Percentiles rank a stretch among this genome's conserved stretches.
Conservation (phyloP, 2,113 vertebrate genomes). For the Gambusia affinis region DNA sequence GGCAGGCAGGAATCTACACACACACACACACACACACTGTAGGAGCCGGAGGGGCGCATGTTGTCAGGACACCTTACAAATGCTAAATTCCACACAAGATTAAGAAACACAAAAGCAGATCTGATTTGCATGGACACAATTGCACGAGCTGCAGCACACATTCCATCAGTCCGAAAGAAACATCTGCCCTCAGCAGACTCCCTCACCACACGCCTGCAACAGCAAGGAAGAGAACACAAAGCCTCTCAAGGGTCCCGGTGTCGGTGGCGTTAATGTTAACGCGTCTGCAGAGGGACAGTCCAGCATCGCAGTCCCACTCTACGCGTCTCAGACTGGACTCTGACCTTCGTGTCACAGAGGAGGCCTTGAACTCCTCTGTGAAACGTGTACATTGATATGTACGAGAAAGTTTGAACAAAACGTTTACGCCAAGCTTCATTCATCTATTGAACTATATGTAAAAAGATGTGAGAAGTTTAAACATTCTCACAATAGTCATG, state of each 20-base stretch:
- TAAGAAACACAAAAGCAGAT: slow-evolving; percentile 57
- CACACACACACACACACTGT: slow-evolving; percentile 15
- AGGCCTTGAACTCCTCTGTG: slow-evolving; percentile 9
- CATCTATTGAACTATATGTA: too few species aligned
- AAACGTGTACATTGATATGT: too few species aligned
- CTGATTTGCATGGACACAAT: slow-evolving; percentile 54
- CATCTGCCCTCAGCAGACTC: slow-evolving; percentile 42
- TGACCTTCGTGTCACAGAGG: neutral
- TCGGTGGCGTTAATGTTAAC: neutral
- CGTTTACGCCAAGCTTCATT: too few species aligned
- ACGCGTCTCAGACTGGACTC: neutral
- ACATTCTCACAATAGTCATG: too few species aligned
- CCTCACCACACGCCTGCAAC: too few species aligned
- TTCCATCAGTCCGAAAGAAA: slow-evolving; percentile 57
- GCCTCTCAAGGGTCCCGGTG: neutral
- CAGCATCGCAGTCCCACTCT: neutral
- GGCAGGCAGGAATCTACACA: slow-evolving; percentile 39
- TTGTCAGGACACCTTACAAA: slow-evolving; percentile 56
- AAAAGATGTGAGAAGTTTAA: too few species aligned
- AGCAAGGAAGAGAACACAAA: neutral
- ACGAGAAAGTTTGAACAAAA: too few species aligned
- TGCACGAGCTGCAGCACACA: slow-evolving; percentile 31
- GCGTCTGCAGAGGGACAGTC: neutral
- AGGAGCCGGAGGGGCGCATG: neutral
- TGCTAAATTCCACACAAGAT: slow-evolving; percentile 63